Evolutionary conservation across 1,140 invertebrate genomes (phyloP).

Genomic region (Drosophila kohkoa): DNA sequence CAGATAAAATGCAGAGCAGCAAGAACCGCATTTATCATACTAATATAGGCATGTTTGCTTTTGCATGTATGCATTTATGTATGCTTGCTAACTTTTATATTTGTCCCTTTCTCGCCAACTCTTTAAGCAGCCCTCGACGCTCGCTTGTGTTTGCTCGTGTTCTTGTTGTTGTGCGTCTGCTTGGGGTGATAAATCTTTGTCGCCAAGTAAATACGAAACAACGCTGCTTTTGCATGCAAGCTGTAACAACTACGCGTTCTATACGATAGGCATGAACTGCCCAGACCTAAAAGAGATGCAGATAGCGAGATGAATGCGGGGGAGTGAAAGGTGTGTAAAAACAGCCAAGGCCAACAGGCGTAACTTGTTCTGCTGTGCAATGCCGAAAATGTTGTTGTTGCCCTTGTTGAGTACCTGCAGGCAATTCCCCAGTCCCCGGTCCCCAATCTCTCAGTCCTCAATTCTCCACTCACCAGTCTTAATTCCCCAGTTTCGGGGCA

Average conservation of each 20-base stretch:
- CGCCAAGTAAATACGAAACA: constrained; percentile 65
- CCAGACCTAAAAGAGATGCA: constrained; percentile 1
- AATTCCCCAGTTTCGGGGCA: constrained; percentile 22
- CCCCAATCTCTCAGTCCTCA: constrained; percentile 11
- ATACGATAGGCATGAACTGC: constrained; percentile 27
- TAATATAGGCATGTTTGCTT: no score
- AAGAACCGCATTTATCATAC: no score
- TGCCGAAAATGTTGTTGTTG: constrained; percentile 54
- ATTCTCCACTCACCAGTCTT: background rate
- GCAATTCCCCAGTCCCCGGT: constrained; percentile 4
- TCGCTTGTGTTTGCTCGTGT: constrained; percentile 9
- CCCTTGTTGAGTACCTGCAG: constrained; percentile 46
- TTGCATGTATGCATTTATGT: no score
- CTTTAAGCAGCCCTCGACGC: constrained; percentile 12
- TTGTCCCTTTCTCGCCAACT: background rate
- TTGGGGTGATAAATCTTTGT: constrained; percentile 78
- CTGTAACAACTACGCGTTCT: constrained; percentile 2
- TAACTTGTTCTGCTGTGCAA: constrained; percentile 11
- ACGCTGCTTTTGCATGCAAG: constrained; percentile 36
- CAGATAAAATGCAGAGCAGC: no score
- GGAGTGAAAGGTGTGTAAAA: constrained; percentile 14
- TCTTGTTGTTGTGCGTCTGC: constrained; percentile 8
- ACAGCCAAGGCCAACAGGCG: constrained; percentile 31
- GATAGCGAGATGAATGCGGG: background rate
- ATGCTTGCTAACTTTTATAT: background rate